These are phyloP conservation scores for Bostrychus sinensis DNA, from an alignment of 2,113 vertebrate genomes.

Conservation along the genomic window DNA sequence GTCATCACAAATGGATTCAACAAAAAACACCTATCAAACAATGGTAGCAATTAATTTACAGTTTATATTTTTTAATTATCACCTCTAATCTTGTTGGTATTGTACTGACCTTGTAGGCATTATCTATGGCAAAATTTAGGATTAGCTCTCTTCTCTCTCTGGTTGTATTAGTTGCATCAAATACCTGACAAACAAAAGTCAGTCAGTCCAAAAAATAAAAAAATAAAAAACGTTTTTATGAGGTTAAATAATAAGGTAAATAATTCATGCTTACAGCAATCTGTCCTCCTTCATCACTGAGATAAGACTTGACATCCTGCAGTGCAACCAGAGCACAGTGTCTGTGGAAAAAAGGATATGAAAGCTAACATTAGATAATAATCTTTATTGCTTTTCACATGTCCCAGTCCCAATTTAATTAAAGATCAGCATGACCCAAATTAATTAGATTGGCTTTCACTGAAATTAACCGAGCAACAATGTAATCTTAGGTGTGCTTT, in stretches of 20 bases:
- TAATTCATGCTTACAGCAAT: conserved; percentile 87
- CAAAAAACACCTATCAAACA: conserved; percentile 77
- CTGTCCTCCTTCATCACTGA: conserved; percentile 90
- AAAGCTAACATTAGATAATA: not conserved
- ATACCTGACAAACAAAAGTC: conserved; percentile 66
- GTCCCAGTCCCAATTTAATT: not conserved
- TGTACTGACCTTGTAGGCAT: conserved; percentile 73
- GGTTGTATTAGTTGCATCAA: conserved; percentile 83
- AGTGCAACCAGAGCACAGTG: conserved; percentile 91
- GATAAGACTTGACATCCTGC: conserved; percentile 90
- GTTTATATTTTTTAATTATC: not conserved
- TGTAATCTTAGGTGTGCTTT: not conserved
- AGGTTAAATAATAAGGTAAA: not conserved
- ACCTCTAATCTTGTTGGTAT: not conserved
- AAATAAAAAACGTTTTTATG: not conserved
- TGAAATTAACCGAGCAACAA: not conserved
- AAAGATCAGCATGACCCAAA: conserved; percentile 1
- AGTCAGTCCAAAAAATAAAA: not conserved
- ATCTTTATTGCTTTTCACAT: not conserved
- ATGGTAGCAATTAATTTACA: not conserved
- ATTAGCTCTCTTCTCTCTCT: conserved; percentile 79
- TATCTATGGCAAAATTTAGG: conserved; percentile 69
- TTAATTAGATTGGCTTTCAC: not conserved
- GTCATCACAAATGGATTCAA: conserved; percentile 79
- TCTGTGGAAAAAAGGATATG: conserved; percentile 68